A percentile compares a stretch with the other conserved stretches of the same genome.
These are phyloP conservation scores for Drosophila tanythrix DNA, from an alignment of 2,888 invertebrate species.

Conservation along the genomic window DNA sequence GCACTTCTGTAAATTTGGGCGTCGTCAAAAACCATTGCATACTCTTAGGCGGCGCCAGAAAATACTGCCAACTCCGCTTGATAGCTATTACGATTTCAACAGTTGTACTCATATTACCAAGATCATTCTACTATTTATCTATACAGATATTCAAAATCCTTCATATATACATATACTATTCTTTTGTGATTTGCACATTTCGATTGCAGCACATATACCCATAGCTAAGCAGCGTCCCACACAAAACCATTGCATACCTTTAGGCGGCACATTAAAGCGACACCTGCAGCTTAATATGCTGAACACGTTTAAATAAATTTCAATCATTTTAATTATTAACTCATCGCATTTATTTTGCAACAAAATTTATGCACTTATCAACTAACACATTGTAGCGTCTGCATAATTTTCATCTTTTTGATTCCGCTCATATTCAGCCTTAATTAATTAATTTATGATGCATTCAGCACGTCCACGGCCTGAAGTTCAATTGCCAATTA, in stretches of 20 bases:
- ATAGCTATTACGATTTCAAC: background rate
- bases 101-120: background rate
- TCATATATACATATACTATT: background rate
- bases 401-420: constrained; percentile 28
- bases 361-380: constrained; percentile 11
- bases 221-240: background rate
- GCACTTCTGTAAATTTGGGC: background rate
- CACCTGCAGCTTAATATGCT: background rate
- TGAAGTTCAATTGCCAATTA: constrained; percentile 56
- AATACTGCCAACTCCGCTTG: background rate
- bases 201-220: background rate
- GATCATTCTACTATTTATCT: background rate
- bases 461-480: constrained; percentile 26
- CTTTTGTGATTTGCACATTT: background rate
- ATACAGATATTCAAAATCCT: background rate
- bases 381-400: constrained; percentile 8
- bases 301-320: background rate
- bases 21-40: background rate
- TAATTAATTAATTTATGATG: constrained; percentile 51
- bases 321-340: constrained; percentile 8
- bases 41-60: background rate
- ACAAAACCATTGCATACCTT: constrained; percentile 43
- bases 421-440: constrained; percentile 41
- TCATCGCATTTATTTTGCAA: constrained; percentile 42
- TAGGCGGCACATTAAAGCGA: constrained; percentile 17